These are phyloP conservation scores for Pseudachorutes palmiensis DNA, from an alignment of 1,140 invertebrate species.

Conservation along the genomic window DNA sequence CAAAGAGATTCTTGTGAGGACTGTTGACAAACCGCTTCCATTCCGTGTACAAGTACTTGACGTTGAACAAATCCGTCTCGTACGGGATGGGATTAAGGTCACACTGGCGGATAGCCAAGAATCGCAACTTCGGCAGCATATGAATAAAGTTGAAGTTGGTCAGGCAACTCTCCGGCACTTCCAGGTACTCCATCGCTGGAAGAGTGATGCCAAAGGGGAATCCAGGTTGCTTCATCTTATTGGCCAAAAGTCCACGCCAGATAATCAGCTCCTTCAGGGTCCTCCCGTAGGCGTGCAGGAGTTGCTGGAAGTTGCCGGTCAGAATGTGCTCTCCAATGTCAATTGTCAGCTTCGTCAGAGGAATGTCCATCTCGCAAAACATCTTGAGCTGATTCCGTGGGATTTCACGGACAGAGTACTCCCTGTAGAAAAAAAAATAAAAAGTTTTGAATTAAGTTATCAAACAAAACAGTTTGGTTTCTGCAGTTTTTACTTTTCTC, in stretches of 20 bases:
- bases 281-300: neutral
- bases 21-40: neutral
- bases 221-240: neutral
- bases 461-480: no score
- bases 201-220: neutral
- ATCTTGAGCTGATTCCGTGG: neutral
- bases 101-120: neutral
- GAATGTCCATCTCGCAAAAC: neutral
- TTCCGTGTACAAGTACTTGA: neutral
- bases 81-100: neutral
- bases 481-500: neutral
- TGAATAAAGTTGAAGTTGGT: neutral
- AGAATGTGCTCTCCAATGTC: conserved; percentile 3
- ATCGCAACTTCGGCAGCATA: neutral
- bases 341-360: neutral
- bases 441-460: neutral
- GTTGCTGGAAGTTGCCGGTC: neutral
- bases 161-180: neutral
- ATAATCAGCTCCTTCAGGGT: neutral
- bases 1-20: neutral
- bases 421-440: neutral
- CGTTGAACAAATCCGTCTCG: neutral
- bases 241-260: neutral
- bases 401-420: conserved; percentile 1
- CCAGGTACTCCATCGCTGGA: neutral